Conservation (phyloP, 2,797 vertebrate genomes). For the Acanthurus lineatus region DNA sequence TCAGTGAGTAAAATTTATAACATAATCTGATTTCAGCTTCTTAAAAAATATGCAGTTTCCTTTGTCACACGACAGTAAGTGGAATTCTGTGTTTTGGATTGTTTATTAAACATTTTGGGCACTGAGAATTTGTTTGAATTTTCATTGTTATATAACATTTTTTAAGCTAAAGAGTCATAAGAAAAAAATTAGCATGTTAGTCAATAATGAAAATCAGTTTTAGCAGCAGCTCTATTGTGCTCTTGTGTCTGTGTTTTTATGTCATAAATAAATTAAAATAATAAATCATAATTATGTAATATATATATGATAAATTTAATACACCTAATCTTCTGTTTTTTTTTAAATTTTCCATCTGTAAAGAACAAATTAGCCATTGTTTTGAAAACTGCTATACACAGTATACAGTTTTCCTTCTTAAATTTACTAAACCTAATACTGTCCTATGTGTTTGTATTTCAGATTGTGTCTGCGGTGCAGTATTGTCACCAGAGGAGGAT, state of each 20-base stretch:
- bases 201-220: no score
- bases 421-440: not conserved
- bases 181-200: no score
- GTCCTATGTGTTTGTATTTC: constrained; percentile 72
- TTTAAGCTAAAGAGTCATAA: no score
- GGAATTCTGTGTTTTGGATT: no score
- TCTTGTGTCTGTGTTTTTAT: no score
- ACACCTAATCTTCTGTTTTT: not conserved
- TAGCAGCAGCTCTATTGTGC: no score
- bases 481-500: constrained; percentile 98
- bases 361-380: not conserved
- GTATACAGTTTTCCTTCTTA: not conserved
- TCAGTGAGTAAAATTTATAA: not conserved
- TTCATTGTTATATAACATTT: no score
- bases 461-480: constrained; percentile 98
- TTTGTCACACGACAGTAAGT: not conserved
- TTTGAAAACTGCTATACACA: not conserved
- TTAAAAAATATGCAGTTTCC: not conserved
- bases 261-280: no score
- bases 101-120: no score
- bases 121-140: no score
- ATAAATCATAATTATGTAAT: no score
- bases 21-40: not conserved
- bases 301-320: no score
- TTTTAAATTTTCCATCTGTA: not conserved